A percentile compares a stretch with the other conserved stretches of the same genome.
These are phyloP conservation scores for Scylla paramamosain DNA, from an alignment of 1,140 invertebrate genomes.

Conservation along the genomic window DNA sequence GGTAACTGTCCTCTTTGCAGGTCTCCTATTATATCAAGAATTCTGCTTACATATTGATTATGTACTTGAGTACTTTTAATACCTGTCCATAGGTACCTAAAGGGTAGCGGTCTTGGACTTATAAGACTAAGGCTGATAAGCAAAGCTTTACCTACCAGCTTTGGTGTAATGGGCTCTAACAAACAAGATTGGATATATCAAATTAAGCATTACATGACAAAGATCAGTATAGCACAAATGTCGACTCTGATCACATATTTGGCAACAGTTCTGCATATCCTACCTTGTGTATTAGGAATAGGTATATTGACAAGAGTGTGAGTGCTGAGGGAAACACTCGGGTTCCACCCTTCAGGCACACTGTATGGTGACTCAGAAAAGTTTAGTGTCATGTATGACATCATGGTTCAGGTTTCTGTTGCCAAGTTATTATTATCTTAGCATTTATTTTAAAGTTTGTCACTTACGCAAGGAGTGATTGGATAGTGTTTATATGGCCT, in stretches of 20 bases:
- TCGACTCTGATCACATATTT: neutral
- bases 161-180: neutral
- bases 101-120: neutral
- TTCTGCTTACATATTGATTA: constrained; percentile 78
- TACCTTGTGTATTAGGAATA: neutral
- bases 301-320: neutral
- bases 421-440: neutral
- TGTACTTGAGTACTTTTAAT: neutral
- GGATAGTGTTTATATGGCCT: neutral
- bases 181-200: neutral
- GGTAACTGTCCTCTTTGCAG: constrained; percentile 89
- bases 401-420: neutral
- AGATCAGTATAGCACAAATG: neutral
- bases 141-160: neutral
- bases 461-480: neutral
- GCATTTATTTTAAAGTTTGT: neutral
- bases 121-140: neutral
- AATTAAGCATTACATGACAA: neutral
- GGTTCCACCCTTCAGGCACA: too few species aligned
- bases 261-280: neutral
- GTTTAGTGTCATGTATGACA: neutral
- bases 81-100: neutral
- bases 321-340: neutral
- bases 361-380: too few species aligned
- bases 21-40: constrained; percentile 85